Evolutionary conservation across 2,113 vertebrate genomes (phyloP).

Genomic region (Anguilla japonica): DNA sequence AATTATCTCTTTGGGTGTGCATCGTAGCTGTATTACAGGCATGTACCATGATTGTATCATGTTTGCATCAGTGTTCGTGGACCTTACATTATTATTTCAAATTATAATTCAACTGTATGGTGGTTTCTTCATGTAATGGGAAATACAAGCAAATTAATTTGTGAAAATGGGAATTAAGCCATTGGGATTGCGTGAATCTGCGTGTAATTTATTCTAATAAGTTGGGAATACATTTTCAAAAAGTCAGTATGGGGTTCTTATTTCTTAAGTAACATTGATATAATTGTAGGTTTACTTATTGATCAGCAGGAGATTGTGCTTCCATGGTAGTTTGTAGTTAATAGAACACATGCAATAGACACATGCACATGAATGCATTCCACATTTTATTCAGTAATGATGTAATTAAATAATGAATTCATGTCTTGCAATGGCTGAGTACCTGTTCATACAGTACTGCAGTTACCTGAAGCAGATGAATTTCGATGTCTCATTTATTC

Average conservation of each 20-base stretch:
- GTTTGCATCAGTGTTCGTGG: too few species aligned
- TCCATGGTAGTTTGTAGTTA: background rate
- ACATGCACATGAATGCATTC: background rate
- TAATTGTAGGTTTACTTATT: constrained; percentile 12
- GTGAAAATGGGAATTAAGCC: background rate
- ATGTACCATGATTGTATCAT: constrained; percentile 7
- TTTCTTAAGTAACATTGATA: constrained; percentile 16
- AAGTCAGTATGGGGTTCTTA: constrained; percentile 18
- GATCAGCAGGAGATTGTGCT: background rate
- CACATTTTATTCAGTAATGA: background rate
- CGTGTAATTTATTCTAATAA: constrained; percentile 13
- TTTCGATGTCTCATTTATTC: too few species aligned
- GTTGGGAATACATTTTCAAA: background rate
- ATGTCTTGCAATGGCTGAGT: background rate
- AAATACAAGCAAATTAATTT: constrained; percentile 13
- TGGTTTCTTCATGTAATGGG: background rate
- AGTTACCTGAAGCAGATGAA: background rate
- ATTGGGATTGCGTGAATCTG: background rate
- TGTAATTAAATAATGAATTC: background rate
- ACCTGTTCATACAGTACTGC: background rate
- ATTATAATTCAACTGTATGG: background rate
- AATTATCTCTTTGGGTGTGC: constrained; percentile 48
- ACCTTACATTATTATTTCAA: background rate
- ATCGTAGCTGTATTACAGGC: constrained; percentile 27
- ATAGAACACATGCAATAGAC: too few species aligned